Evolutionary conservation across 2,888 invertebrate species (phyloP).

Genomic region (Epinotia nisella): DNA sequence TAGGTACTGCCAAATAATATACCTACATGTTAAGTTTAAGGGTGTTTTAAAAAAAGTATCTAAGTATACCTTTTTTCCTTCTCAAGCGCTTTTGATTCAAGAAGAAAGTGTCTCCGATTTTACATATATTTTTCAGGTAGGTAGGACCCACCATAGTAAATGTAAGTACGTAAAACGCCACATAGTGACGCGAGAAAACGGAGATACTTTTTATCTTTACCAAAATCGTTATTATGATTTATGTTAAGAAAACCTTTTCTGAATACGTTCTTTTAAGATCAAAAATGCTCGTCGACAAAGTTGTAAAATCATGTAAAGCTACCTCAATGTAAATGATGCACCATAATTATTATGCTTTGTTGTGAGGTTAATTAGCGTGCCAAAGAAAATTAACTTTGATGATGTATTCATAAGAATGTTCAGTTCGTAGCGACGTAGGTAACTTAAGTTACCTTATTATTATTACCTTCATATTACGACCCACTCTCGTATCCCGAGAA

Average conservation of each 20-base stretch:
- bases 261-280: neutral
- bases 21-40: neutral
- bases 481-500: constrained; percentile 35
- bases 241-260: neutral
- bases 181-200: too few relatives aligned
- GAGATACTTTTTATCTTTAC: too few relatives aligned
- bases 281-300: neutral
- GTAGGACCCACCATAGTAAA: too few relatives aligned
- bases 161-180: too few relatives aligned
- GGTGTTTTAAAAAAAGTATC: neutral
- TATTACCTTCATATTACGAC: constrained; percentile 35
- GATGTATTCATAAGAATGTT: constrained; percentile 70
- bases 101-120: neutral
- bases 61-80: neutral
- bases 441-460: constrained; percentile 52
- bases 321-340: neutral
- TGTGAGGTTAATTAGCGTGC: constrained; percentile 61
- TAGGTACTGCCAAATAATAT: too few relatives aligned
- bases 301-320: neutral
- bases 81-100: neutral
- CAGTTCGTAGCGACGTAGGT: constrained; percentile 63
- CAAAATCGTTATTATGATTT: too few relatives aligned
- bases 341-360: constrained; percentile 19
- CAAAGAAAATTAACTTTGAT: constrained; percentile 65
- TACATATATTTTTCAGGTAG: neutral